These are phyloP conservation scores for Eueides isabella DNA, from an alignment of 1,140 invertebrate species.

Conservation along the genomic window DNA sequence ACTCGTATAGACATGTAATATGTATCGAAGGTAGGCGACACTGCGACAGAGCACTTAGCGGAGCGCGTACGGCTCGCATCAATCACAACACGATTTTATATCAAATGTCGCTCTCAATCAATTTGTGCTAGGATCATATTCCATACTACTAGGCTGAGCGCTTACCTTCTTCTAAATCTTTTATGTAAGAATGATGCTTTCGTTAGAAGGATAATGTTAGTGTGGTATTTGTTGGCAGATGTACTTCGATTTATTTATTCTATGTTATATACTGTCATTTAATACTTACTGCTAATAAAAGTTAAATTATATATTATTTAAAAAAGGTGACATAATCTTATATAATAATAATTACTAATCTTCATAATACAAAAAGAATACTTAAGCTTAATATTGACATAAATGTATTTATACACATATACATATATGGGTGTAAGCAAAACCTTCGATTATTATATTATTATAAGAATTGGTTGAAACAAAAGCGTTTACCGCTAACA, in stretches of 20 bases:
- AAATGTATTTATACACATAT: too few species aligned
- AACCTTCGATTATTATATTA: conserved; percentile 27
- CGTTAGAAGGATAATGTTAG: conserved; percentile 18
- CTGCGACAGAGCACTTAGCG: conserved; percentile 48
- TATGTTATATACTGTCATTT: too few species aligned
- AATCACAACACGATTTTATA: conserved; percentile 82
- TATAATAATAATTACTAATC: too few species aligned
- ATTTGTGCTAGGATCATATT: conserved; percentile 78
- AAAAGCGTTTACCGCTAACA: conserved; percentile 22
- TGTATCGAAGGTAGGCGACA: conserved; percentile 37
- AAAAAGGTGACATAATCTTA: too few species aligned
- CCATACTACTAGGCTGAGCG: conserved; percentile 56
- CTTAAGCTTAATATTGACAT: too few species aligned
- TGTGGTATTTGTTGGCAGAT: conserved; percentile 19
- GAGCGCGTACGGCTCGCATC: conserved; percentile 67
- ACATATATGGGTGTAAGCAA: too few species aligned
- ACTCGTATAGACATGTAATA: conserved; percentile 25
- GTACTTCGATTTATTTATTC: neutral
- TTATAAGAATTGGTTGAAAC: conserved; percentile 22
- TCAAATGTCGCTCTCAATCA: conserved; percentile 82
- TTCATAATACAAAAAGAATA: too few species aligned
- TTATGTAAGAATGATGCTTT: conserved; percentile 39
- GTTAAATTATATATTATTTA: too few species aligned
- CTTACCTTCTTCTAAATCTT: conserved; percentile 56
- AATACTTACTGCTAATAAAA: too few species aligned